Evolutionary conservation across 2,888 invertebrate species (phyloP).

Genomic region (Cephus rjabovi): DNA sequence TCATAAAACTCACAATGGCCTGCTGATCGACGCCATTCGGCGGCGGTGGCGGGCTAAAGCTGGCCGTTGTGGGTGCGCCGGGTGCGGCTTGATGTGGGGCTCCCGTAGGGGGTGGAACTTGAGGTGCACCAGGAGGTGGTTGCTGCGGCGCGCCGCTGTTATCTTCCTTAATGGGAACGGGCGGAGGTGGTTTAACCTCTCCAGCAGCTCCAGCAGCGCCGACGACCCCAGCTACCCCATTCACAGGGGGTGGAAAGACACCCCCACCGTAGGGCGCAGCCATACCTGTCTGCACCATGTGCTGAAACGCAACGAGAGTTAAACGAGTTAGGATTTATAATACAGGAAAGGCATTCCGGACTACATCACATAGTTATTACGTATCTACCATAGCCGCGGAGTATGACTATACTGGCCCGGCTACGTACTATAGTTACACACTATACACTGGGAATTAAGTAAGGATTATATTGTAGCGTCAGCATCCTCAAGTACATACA

Average conservation of each 20-base stretch:
- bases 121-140: conserved; percentile 67
- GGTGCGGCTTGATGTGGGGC: conserved; percentile 55
- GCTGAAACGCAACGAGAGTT: conserved; percentile 74
- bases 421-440: neutral
- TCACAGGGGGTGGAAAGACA: conserved; percentile 72
- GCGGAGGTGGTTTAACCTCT: conserved; percentile 64
- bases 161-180: conserved; percentile 60
- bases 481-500: neutral
- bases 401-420: neutral
- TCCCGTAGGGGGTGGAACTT: conserved; percentile 56
- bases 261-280: conserved; percentile 75
- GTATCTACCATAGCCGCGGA: neutral
- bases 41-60: conserved; percentile 71
- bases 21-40: conserved; percentile 68
- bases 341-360: neutral
- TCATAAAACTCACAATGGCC: conserved; percentile 54
- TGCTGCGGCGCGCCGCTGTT: conserved; percentile 59
- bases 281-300: conserved; percentile 95
- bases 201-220: conserved; percentile 69
- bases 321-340: conserved; percentile 21
- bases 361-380: neutral
- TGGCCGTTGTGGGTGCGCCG: conserved; percentile 62
- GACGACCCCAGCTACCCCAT: conserved; percentile 67
- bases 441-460: neutral
- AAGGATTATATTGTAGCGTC: neutral